These are phyloP conservation scores for Hyphantria cunea DNA, from an alignment of 1,140 invertebrate genomes.

Conservation along the genomic window DNA sequence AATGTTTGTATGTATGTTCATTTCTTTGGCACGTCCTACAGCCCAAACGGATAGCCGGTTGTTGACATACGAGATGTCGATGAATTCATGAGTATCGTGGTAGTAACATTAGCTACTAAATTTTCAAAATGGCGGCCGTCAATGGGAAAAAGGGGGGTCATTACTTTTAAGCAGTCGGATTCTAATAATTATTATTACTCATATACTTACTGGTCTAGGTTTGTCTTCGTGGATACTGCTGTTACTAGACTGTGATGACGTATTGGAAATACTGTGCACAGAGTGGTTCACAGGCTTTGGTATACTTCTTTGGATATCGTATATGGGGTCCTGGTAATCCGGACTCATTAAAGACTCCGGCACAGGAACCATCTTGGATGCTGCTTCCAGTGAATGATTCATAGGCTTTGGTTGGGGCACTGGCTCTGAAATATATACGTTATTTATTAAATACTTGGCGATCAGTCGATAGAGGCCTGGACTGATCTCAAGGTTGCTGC, in stretches of 20 bases:
- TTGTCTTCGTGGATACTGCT: constrained; percentile 62
- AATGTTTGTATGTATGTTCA: too few species aligned
- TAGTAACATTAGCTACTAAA: too few species aligned
- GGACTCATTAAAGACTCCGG: constrained; percentile 93
- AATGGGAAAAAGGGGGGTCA: too few species aligned
- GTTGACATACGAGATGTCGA: too few species aligned
- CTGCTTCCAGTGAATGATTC: constrained; percentile 88
- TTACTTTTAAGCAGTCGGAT: too few species aligned
- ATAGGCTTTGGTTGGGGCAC: constrained; percentile 56
- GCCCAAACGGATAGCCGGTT: too few species aligned
- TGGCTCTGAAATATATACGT: constrained; percentile 15
- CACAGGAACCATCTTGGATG: constrained; percentile 92
- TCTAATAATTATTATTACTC: too few species aligned
- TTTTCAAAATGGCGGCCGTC: too few species aligned
- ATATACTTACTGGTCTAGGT: constrained; percentile 38
- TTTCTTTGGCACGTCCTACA: too few species aligned
- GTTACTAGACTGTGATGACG: constrained; percentile 66
- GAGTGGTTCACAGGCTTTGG: constrained; percentile 50
- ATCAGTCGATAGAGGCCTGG: too few species aligned
- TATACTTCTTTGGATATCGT: constrained; percentile 68
- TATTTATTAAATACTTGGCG: background rate
- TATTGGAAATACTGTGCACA: constrained; percentile 49
- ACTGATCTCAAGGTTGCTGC: too few species aligned
- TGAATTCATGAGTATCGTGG: too few species aligned
- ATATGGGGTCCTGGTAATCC: constrained; percentile 84